A percentile compares a stretch with the other conserved stretches of the same genome.
phyloP scores from a whole-genome alignment of 2,888 invertebrate genomes.

The Harpalus rubripes region DNA sequence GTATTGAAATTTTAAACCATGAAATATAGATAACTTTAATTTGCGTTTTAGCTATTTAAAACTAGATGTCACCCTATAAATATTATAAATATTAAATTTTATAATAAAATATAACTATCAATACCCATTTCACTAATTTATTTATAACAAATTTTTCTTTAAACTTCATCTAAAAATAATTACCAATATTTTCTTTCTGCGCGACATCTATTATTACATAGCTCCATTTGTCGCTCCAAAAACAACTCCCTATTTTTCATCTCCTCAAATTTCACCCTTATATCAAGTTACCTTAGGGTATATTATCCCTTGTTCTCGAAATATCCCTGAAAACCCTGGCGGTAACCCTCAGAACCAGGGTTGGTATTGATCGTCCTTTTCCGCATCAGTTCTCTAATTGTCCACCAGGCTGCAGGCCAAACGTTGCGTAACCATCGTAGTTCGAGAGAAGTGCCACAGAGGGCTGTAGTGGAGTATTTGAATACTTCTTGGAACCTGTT shows the following conservation, averaged over 20 bases:
- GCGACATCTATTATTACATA: background rate
- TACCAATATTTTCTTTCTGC: background rate
- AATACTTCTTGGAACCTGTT: background rate
- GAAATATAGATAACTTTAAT: no score
- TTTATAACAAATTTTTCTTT: background rate
- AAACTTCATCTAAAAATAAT: background rate
- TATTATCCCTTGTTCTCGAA: background rate
- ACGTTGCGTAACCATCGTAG: background rate
- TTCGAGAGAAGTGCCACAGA: background rate
- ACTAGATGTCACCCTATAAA: no score
- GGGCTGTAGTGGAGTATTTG: background rate
- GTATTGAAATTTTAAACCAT: no score
- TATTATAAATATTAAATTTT: no score
- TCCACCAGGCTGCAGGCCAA: background rate
- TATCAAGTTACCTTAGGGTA: background rate
- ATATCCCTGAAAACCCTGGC: background rate
- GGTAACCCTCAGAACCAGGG: background rate
- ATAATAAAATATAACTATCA: no score
- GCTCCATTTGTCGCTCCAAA: background rate
- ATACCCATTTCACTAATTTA: no score
- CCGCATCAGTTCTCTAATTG: background rate
- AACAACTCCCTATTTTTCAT: background rate
- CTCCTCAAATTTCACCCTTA: background rate
- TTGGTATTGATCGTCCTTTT: background rate
- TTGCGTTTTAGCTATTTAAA: no score